Evolutionary conservation across 2,888 invertebrate species (phyloP).

Genomic region (Athalia circularis): DNA sequence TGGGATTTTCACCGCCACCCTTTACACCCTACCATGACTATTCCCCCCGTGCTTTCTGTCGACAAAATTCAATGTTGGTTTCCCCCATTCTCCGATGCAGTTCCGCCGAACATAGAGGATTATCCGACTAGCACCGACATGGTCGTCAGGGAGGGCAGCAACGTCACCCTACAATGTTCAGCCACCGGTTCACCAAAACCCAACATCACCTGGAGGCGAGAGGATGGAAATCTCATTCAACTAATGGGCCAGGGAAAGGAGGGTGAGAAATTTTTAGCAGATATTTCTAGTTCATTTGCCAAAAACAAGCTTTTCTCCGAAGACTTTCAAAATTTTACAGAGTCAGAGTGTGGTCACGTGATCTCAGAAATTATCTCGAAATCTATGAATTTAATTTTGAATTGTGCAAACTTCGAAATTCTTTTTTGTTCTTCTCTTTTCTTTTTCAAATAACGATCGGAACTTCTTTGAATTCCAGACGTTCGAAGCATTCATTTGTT

Average conservation of each 20-base stretch:
- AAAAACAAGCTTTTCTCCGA: neutral
- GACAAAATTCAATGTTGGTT: too few species aligned
- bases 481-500: too few species aligned
- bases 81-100: conserved; percentile 72
- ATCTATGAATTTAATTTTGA: too few species aligned
- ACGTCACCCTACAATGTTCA: conserved; percentile 85
- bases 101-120: conserved; percentile 87
- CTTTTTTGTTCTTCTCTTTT: too few species aligned
- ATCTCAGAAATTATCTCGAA: too few species aligned
- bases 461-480: too few species aligned
- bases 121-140: conserved; percentile 85
- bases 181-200: conserved; percentile 90
- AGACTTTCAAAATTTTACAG: too few species aligned
- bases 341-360: too few species aligned
- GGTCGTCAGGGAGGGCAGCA: conserved; percentile 86
- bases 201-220: conserved; percentile 87
- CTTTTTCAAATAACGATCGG: too few species aligned
- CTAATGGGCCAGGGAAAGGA: conserved; percentile 71
- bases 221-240: conserved; percentile 81
- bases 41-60: too few species aligned
- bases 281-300: neutral
- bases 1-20: neutral
- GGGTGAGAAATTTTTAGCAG: conserved; percentile 61
- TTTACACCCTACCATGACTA: too few species aligned
- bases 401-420: too few species aligned